Evolutionary conservation across 2,888 invertebrate species (phyloP).

Genomic region (Hypsopygia costalis): DNA sequence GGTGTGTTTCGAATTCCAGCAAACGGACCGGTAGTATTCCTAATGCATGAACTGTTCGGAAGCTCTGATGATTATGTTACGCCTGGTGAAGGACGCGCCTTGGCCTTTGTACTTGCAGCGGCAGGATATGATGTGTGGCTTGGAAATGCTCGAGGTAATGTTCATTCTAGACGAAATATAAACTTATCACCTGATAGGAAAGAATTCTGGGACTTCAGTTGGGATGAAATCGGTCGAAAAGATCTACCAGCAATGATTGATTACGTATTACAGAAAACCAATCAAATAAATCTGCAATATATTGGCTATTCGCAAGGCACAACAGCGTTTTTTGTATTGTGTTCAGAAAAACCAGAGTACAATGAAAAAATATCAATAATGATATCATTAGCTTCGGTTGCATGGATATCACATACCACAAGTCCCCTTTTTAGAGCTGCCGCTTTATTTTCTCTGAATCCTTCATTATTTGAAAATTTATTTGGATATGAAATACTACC

Average conservation of each 20-base stretch:
- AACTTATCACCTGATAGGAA: constrained; percentile 1
- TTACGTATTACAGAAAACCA: constrained; percentile 48
- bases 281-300: background rate
- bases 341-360: constrained; percentile 13
- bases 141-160: constrained; percentile 14
- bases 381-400: constrained; percentile 1
- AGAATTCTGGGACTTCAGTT: constrained; percentile 55
- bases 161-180: background rate
- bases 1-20: constrained; percentile 2
- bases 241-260: constrained; percentile 85
- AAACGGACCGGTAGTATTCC: background rate
- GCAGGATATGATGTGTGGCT: constrained; percentile 13
- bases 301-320: constrained; percentile 5
- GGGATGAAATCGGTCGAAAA: constrained; percentile 82
- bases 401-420: background rate
- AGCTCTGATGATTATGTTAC: background rate
- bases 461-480: background rate
- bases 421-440: background rate
- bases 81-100: background rate
- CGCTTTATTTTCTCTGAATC: background rate
- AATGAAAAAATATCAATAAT: constrained; percentile 16
- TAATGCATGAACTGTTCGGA: constrained; percentile 1
- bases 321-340: constrained; percentile 1
- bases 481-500: constrained; percentile 2
- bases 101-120: background rate